phyloP scores from a whole-genome alignment of 2,797 vertebrate species.

The Pteropus rufus region DNA sequence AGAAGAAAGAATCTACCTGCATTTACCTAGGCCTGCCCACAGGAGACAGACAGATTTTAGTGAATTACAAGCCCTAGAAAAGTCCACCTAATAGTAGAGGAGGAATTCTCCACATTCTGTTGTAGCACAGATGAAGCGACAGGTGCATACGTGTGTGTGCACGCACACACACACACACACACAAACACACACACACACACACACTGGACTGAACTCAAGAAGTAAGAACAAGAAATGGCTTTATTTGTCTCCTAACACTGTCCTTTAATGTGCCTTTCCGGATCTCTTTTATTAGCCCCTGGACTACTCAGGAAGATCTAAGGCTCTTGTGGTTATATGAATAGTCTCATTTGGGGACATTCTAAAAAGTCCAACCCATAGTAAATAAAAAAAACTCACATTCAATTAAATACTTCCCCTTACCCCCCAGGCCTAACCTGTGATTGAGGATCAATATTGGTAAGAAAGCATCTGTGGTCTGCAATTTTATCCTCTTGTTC shows the following conservation, averaged over 20 bases:
- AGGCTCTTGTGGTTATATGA: not conserved
- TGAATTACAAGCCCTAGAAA: not conserved
- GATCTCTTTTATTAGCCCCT: not conserved
- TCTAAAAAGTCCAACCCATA: not conserved
- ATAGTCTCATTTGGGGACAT: not conserved
- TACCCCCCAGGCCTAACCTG: not conserved
- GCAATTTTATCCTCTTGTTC: not conserved
- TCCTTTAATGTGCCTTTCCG: not conserved
- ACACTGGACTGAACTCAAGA: not conserved
- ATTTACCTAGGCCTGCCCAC: not conserved
- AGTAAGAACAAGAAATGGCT: not conserved
- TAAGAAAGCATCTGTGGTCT: not conserved
- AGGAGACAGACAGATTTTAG: not conserved
- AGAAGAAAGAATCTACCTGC: not conserved
- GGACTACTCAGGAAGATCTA: not conserved
- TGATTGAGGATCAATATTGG: not conserved
- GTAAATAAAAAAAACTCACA: not conserved
- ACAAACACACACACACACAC: not conserved
- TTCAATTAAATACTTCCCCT: not conserved
- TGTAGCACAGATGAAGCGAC: not conserved
- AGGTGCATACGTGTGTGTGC: too few species aligned
- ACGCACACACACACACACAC: fast-evolving
- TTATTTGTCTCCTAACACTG: not conserved
- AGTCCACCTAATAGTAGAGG: not conserved
- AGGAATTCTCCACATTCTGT: not conserved